These are phyloP conservation scores for Mastacembelus armatus DNA, from an alignment of 2,797 vertebrate genomes.

Conservation along the genomic window DNA sequence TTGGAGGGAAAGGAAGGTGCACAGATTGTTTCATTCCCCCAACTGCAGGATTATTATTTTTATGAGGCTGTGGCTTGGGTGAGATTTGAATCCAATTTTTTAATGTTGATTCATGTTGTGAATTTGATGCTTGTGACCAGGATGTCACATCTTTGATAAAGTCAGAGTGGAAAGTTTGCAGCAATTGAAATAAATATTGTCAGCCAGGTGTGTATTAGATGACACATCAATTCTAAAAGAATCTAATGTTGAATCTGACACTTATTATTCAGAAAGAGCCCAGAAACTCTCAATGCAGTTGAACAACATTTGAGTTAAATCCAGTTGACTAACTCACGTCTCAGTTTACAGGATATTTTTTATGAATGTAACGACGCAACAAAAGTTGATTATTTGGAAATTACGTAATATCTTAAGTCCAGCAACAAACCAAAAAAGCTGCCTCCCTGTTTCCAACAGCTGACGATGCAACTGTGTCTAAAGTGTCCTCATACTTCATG, in stretches of 20 bases:
- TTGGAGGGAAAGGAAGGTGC: too few relatives aligned
- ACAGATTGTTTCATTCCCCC: too few relatives aligned
- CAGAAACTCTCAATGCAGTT: background rate
- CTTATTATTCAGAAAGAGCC: background rate
- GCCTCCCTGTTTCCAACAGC: constrained; percentile 26
- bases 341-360: constrained; percentile 19
- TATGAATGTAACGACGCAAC: constrained; percentile 57
- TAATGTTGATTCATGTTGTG: too few relatives aligned
- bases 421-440: constrained; percentile 41
- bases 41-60: too few relatives aligned
- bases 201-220: background rate
- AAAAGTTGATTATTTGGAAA: constrained; percentile 19
- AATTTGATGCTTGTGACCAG: too few relatives aligned
- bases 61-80: too few relatives aligned
- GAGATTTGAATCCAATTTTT: too few relatives aligned
- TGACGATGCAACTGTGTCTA: constrained; percentile 44
- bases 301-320: too few relatives aligned
- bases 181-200: background rate
- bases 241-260: constrained; percentile 15
- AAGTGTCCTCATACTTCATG: constrained; percentile 37
- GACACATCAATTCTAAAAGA: constrained; percentile 1
- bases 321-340: too few relatives aligned
- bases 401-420: constrained; percentile 39
- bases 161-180: background rate
- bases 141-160: constrained; percentile 8